Evolutionary conservation across 1,140 invertebrate genomes (phyloP), one percentile per base, ranked within the genome.

Genomic region (Philotrypesis tridentata): DNA sequence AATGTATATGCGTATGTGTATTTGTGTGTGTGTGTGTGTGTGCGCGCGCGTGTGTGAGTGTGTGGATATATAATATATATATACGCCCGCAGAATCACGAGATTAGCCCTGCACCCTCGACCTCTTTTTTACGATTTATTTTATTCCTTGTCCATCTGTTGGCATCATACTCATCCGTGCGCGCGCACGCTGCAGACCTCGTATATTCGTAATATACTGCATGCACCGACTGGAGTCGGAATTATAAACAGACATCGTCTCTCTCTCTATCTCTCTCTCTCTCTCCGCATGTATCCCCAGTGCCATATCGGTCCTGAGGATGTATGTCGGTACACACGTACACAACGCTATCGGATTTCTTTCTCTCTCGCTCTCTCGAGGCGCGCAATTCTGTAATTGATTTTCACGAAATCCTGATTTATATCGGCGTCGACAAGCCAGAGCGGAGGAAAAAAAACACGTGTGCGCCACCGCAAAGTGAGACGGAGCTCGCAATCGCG

Each of bases 61-160:
- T n/a, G n/a, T n/a, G n/a, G n/a, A n/a, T 12, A 1, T 40, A 40
- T 40, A 40, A 40, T 40, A 43, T 43, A 43, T 17, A 67, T 60
- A 29, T 25, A 43, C 14, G 6, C 12, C 33, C 48, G 55, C 37
- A 74, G 43, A 80, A 65, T 65, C 79, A 37, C 9, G 40, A 65
- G 70, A 74, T 73, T 73, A 80, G 78, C 33, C 55, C 25, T 33
- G 17, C 67, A 27, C 29, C 67, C 70, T 74, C 79, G 27, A 11
- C 17, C 68, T 67, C n/a, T 81, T 81, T 80, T 81, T 81, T 75
- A 75, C 72, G 79, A 75, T 81, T 74, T 68, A 81, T 60, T 79
- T 75, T 79, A 78, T 83, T 75, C 65, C n/a, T n/a, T 37, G 78
- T 80, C 80, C 80, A 82, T 77, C 80, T 82, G 80, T 77, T 77